These are phyloP conservation scores for Sylvia borin DNA, from an alignment of 2,797 vertebrate species.

Conservation along the genomic window DNA sequence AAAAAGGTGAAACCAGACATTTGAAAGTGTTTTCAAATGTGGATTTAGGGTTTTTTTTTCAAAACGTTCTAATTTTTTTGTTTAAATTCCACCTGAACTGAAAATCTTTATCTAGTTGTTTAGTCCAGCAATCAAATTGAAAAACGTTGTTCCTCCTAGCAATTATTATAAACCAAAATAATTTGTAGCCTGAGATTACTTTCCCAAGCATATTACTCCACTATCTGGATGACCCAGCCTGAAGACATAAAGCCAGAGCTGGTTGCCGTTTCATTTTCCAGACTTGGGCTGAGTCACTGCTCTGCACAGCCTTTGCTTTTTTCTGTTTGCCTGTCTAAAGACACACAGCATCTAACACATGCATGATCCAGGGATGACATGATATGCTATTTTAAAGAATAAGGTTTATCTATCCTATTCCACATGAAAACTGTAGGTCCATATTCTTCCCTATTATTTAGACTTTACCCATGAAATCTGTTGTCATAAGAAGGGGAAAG, in stretches of 20 bases:
- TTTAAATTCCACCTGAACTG: not conserved
- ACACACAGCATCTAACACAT: not conserved
- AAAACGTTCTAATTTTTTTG: not conserved
- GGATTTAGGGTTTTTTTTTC: accelerated
- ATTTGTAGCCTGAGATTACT: not conserved
- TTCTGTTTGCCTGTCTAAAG: not conserved
- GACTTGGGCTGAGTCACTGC: not conserved
- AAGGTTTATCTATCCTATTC: not conserved
- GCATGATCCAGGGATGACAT: not conserved
- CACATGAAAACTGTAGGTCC: not conserved
- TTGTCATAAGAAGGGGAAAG: not conserved
- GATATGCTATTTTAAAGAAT: not conserved
- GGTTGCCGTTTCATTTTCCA: not conserved
- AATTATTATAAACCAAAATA: not conserved
- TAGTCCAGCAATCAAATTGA: not conserved
- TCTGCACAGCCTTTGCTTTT: not conserved
- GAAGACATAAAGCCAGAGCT: not conserved
- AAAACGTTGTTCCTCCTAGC: not conserved
- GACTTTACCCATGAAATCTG: not conserved
- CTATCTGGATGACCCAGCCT: not conserved
- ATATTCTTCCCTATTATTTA: not conserved
- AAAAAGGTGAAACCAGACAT: not conserved
- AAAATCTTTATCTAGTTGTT: not conserved
- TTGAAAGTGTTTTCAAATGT: not conserved
- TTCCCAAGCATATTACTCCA: not conserved